phyloP scores from a whole-genome alignment of 2,113 vertebrate genomes.

The Choloepus hoffmanni region DNA sequence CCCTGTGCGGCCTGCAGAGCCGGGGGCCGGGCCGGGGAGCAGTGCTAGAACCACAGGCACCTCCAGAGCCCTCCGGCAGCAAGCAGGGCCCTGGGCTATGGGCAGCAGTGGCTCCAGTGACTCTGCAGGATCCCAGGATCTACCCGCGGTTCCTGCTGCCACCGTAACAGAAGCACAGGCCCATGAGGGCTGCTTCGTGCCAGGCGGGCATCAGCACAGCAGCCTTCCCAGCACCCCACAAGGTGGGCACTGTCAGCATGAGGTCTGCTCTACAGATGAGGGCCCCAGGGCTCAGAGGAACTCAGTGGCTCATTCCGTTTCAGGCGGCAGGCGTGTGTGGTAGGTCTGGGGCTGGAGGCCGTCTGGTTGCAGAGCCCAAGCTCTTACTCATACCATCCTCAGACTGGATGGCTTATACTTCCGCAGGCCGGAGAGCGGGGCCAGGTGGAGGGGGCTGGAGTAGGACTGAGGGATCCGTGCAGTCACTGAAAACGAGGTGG shows the following conservation, averaged over 20 bases:
- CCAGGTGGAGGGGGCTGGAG: neutral
- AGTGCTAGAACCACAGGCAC: neutral
- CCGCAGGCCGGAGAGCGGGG: neutral
- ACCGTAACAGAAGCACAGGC: neutral
- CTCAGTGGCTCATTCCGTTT: neutral
- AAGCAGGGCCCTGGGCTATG: neutral
- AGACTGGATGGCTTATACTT: neutral
- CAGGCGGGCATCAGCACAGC: neutral
- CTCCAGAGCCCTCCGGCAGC: neutral
- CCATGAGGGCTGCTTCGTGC: neutral
- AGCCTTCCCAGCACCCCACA: neutral
- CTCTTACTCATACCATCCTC: neutral
- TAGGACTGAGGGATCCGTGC: neutral
- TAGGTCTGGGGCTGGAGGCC: neutral
- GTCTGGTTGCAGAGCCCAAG: neutral
- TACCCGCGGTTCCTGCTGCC: neutral
- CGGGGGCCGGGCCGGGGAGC: neutral
- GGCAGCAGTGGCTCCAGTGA: neutral
- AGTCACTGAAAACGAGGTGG: neutral
- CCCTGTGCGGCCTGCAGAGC: neutral
- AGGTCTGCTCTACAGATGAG: neutral
- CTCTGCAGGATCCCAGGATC: neutral
- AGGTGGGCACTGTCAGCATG: neutral
- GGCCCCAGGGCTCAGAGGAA: neutral
- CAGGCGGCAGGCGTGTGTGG: neutral